These are phyloP conservation scores for Lytechinus pictus DNA, from an alignment of 35 echinoderm and acorn worm genomes.

Conservation along the genomic window DNA sequence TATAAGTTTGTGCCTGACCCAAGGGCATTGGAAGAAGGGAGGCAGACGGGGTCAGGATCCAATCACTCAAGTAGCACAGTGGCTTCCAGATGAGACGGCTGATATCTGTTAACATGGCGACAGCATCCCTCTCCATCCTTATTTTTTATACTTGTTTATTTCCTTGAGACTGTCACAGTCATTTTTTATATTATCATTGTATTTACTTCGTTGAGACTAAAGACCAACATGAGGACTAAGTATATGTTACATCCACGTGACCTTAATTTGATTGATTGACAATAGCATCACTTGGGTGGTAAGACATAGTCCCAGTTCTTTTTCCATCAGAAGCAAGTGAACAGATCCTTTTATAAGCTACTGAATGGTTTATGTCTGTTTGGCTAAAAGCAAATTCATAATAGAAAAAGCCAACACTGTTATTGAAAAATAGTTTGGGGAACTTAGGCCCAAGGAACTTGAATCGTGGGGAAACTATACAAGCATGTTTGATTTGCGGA, in stretches of 20 bases:
- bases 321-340: no score
- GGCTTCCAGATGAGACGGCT: slow-evolving; percentile 78
- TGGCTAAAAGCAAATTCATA: no score
- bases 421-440: no score
- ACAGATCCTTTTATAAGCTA: no score
- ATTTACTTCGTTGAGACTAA: not conserved
- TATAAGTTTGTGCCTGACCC: slow-evolving; percentile 95
- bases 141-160: not conserved
- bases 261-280: not conserved
- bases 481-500: no score
- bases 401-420: no score
- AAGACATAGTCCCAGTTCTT: no score
- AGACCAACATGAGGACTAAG: not conserved
- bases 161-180: not conserved
- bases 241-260: not conserved
- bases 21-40: slow-evolving; percentile 73
- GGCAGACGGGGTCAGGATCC: slow-evolving; percentile 54
- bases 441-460: no score
- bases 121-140: not conserved
- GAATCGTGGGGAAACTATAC: no score
- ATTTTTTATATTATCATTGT: not conserved
- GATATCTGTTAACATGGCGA: not conserved
- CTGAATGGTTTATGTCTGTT: no score
- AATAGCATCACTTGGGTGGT: no score
- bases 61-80: slow-evolving; percentile 90